Base-by-base conservation (phyloP, 2,113 vertebrate genomes). In the Melanotaenia duboulayi region DNA sequence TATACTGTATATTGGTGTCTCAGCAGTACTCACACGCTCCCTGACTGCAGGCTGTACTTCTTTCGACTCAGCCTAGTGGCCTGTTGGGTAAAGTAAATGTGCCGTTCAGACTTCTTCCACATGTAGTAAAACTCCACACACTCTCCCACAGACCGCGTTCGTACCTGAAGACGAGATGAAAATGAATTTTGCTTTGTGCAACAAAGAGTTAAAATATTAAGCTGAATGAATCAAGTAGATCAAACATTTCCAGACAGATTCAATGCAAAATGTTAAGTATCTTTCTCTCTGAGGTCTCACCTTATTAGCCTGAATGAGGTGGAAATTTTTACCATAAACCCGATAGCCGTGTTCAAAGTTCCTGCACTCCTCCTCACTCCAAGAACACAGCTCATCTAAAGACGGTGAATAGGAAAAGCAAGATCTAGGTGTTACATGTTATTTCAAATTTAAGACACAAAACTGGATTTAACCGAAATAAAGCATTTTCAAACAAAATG, bases 261-360 rank as follows among this genome's bases (percentile, higher is more conserved):
- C 4, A 12, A 14, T 2, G 6, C 19, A 7, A 25, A 42, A 14
- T 11, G 9, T 4, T 58, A 8, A 12, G 22, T 17, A 9, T 44
- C 10, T 32, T 1, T n/a, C 11, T 32, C 32, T 12, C 17, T n/a
- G 11, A 49, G 7, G 1, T 24, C 90, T 91, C 80, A 99, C 97
- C 96, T 99, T 99, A 89, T 98, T 99, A 14, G 95, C 96, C 76
- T 99, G 97, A 83, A 99, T 99, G 60, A 99, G 96, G 74, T 99
- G 95, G 54, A 99, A 99, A 91, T 99, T 99, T 87, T 99, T 99
- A 42, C 97, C 97, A 0, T 99, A 96, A 81, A 97, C 96, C 5
- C 97, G 95, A 89, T 96, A 97, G 70, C 97, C 97, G 0, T 97
- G 95, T 66, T 99, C 97, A 75, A 99, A 99, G 88, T 94, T 96